phyloP scores from a whole-genome alignment of 2,888 invertebrate genomes.

The Tethea ocularis region DNA sequence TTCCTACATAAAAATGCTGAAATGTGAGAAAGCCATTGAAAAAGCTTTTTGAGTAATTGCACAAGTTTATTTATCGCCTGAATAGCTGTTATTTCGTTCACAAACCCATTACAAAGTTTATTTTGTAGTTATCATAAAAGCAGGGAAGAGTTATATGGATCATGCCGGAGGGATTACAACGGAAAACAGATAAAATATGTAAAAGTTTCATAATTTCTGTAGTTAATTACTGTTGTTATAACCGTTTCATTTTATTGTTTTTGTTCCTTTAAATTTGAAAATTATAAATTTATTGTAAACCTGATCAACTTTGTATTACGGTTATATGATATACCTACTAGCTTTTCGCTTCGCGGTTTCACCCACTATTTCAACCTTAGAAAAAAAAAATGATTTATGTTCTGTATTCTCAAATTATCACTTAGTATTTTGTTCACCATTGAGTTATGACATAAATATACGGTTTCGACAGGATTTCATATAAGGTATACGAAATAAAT shows the following conservation, averaged over 20 bases:
- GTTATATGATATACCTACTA: neutral
- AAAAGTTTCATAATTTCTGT: slow-evolving; percentile 6
- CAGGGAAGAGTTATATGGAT: slow-evolving; percentile 5
- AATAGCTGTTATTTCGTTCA: neutral
- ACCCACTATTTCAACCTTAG: too few species aligned
- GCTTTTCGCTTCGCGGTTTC: neutral
- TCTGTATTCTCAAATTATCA: too few species aligned
- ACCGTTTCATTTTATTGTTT: neutral
- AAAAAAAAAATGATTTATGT: too few species aligned
- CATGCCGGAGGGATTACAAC: slow-evolving; percentile 8
- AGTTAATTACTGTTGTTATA: neutral
- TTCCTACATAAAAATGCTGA: too few species aligned
- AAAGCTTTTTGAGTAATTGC: neutral
- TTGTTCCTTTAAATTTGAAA: neutral
- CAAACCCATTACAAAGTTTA: slow-evolving; percentile 9
- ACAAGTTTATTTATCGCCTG: neutral
- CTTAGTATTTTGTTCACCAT: too few species aligned
- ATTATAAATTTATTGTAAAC: neutral
- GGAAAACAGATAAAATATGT: slow-evolving; percentile 6
- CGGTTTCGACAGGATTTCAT: too few species aligned
- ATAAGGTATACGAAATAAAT: too few species aligned
- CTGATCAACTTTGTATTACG: neutral
- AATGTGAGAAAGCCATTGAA: neutral
- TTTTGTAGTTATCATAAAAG: slow-evolving; percentile 6
- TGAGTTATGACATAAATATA: too few species aligned